Conservation (phyloP, 2,113 vertebrate genomes). For the Melanostigma gelatinosum region DNA sequence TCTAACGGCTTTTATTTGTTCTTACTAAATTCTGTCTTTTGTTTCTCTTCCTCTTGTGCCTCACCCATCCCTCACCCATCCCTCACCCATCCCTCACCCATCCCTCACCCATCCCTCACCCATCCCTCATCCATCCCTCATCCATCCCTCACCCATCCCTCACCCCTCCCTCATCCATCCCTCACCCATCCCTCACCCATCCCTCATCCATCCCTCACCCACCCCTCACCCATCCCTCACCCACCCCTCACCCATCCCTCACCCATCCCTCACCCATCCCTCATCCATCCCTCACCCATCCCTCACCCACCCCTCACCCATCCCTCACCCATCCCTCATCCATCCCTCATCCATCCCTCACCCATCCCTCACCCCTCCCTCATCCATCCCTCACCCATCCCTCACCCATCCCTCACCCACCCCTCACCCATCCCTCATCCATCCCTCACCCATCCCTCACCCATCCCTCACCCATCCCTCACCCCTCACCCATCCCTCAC, state of each 20-base stretch:
- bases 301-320: too few relatives aligned
- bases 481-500: too few relatives aligned
- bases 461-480: not conserved
- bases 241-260: too few relatives aligned
- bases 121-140: not conserved
- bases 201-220: too few relatives aligned
- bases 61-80: too few relatives aligned
- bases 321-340: not conserved
- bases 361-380: not conserved
- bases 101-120: not conserved
- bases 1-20: not conserved
- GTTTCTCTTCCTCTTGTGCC: not conserved
- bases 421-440: not conserved
- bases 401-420: too few relatives aligned
- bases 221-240: not conserved
- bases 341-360: too few relatives aligned
- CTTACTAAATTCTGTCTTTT: not conserved
- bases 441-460: too few relatives aligned
- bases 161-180: not conserved
- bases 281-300: too few relatives aligned
- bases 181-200: too few relatives aligned
- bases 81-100: too few relatives aligned
- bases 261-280: not conserved
- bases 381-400: not conserved
- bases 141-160: too few relatives aligned